Evolutionary conservation across 1,140 invertebrate species (phyloP).

Genomic region (Heliconius congener): DNA sequence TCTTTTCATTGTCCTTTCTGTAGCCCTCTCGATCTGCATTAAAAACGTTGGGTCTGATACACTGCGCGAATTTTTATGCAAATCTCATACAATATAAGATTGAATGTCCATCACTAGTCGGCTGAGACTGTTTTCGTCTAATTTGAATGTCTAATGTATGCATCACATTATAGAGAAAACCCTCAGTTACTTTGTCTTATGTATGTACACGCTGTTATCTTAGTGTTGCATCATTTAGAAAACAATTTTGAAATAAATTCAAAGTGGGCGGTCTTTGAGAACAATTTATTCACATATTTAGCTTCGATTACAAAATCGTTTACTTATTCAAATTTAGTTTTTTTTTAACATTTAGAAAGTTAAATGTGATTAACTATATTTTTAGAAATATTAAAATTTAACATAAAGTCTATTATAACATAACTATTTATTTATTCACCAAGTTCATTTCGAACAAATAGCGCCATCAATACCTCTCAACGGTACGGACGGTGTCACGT

Average conservation of each 20-base stretch:
- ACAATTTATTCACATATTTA: slow-evolving; percentile 23
- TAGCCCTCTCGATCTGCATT: slow-evolving; percentile 44
- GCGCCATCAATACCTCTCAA: slow-evolving; percentile 19
- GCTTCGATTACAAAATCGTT: not conserved
- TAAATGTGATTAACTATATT: not conserved
- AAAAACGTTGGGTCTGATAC: slow-evolving; percentile 49
- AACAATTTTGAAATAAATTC: slow-evolving; percentile 36
- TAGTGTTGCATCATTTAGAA: slow-evolving; percentile 35
- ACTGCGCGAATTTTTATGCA: slow-evolving; percentile 71
- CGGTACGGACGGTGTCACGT: slow-evolving; percentile 15
- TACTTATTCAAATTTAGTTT: not conserved
- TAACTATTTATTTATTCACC: not conserved
- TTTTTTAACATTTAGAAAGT: not conserved
- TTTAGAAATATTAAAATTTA: not conserved
- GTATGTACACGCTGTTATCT: slow-evolving; percentile 10
- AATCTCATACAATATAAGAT: slow-evolving; percentile 66
- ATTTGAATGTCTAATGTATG: slow-evolving; percentile 73
- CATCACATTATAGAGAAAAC: slow-evolving; percentile 51
- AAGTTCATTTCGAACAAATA: not conserved
- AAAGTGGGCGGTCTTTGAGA: slow-evolving; percentile 17
- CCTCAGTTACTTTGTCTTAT: slow-evolving; percentile 29
- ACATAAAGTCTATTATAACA: not conserved
- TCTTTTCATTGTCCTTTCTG: slow-evolving; percentile 58
- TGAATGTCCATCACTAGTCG: slow-evolving; percentile 73
- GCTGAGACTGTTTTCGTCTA: slow-evolving; percentile 65